phyloP scores from a whole-genome alignment of 1,140 invertebrate genomes.

The Ectropis grisescens region DNA sequence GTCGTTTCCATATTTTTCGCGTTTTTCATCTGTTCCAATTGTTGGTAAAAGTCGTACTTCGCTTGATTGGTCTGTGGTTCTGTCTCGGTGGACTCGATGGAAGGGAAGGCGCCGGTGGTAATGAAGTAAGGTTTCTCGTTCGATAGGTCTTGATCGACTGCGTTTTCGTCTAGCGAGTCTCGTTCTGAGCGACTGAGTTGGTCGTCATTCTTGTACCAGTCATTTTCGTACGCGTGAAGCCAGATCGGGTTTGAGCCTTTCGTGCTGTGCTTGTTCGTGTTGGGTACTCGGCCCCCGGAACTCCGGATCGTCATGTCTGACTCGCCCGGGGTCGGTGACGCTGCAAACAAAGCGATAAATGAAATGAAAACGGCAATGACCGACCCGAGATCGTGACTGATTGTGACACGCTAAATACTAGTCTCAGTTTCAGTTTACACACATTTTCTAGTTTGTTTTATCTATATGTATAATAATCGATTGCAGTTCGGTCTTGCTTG shows the following conservation, averaged over 20 bases:
- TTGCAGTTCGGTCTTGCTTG: no score
- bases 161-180: slow-evolving; percentile 91
- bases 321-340: slow-evolving; percentile 71
- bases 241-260: slow-evolving; percentile 96
- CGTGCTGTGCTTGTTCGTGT: slow-evolving; percentile 94
- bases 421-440: no score
- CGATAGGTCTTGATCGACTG: slow-evolving; percentile 75
- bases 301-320: slow-evolving; percentile 80
- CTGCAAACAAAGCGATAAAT: slow-evolving; percentile 36
- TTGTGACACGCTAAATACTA: no score
- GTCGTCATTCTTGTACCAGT: slow-evolving; percentile 92
- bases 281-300: slow-evolving; percentile 84
- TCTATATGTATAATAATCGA: no score
- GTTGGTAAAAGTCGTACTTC: slow-evolving; percentile 77
- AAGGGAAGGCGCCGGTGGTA: slow-evolving; percentile 65
- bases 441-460: no score
- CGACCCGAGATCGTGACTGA: no score
- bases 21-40: slow-evolving; percentile 74
- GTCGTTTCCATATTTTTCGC: slow-evolving; percentile 89
- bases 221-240: slow-evolving; percentile 94
- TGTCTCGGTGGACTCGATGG: slow-evolving; percentile 60
- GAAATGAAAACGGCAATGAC: no score
- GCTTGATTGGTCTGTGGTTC: slow-evolving; percentile 68
- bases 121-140: slow-evolving; percentile 71
- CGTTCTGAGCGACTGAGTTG: slow-evolving; percentile 77